These are phyloP conservation scores for Prosopocoilus inquinatus DNA, from an alignment of 2,888 invertebrate species.

Conservation along the genomic window DNA sequence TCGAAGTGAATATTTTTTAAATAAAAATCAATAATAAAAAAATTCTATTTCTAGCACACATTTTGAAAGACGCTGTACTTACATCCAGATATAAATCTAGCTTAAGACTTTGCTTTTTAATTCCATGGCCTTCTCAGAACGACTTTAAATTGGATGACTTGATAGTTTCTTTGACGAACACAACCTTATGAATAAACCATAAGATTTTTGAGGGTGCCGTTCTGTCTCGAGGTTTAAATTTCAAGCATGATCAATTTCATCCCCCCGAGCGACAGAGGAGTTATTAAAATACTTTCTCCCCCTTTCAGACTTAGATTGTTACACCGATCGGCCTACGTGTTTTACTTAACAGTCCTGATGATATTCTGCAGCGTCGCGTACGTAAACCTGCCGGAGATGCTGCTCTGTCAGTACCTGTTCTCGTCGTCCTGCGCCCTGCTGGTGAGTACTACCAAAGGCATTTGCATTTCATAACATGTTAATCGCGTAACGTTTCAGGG, in stretches of 20 bases:
- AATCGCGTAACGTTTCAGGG: conserved; percentile 51
- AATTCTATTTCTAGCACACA: too few species aligned
- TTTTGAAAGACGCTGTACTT: too few species aligned
- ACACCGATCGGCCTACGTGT: conserved; percentile 60
- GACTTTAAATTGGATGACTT: too few species aligned
- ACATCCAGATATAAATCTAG: too few species aligned
- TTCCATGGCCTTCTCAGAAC: too few species aligned
- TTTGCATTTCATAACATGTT: conserved; percentile 1
- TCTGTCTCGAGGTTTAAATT: background rate
- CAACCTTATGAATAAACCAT: too few species aligned
- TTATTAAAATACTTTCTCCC: conserved; percentile 18
- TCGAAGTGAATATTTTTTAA: too few species aligned
- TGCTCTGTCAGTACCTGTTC: conserved; percentile 60
- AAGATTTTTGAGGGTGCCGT: too few species aligned
- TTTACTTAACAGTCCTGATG: conserved; percentile 58
- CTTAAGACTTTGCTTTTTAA: too few species aligned
- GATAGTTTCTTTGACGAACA: too few species aligned
- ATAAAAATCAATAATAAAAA: too few species aligned
- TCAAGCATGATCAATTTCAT: conserved; percentile 4
- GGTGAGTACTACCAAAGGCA: conserved; percentile 52
- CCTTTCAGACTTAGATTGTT: conserved; percentile 60
- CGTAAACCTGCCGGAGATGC: conserved; percentile 59
- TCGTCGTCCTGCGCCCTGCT: conserved; percentile 57
- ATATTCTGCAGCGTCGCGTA: conserved; percentile 64
- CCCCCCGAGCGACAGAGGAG: background rate